These are phyloP conservation scores for Vidua macroura DNA, from an alignment of 2,113 vertebrate species.

Conservation along the genomic window DNA sequence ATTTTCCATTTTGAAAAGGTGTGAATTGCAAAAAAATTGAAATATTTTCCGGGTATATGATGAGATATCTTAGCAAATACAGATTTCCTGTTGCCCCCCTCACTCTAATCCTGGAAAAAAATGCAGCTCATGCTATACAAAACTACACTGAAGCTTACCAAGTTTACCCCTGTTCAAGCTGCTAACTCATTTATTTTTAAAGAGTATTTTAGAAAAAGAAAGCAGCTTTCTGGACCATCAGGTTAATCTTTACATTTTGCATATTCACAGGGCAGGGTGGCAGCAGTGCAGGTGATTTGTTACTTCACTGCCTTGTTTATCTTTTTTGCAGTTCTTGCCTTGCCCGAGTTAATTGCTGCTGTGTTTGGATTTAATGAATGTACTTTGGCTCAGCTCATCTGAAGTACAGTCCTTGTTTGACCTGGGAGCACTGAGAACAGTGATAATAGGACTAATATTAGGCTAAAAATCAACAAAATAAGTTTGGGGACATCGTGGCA, in stretches of 20 bases:
- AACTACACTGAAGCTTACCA: not conserved
- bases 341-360: not conserved
- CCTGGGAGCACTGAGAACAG: not conserved
- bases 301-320: not conserved
- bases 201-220: not conserved
- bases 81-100: not conserved
- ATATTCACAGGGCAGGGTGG: not conserved
- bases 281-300: not conserved
- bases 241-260: not conserved
- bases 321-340: not conserved
- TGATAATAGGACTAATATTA: not conserved
- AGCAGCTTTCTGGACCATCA: not conserved
- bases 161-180: not conserved
- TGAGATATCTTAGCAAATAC: not conserved
- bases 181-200: not conserved
- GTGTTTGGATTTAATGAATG: constrained; percentile 1
- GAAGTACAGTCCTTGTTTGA: not conserved
- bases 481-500: not conserved
- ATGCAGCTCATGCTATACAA: not conserved
- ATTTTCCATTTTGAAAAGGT: not conserved
- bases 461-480: not conserved
- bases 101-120: not conserved
- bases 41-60: not conserved
- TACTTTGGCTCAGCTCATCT: not conserved
- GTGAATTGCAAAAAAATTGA: not conserved